Evolutionary conservation across 2,113 vertebrate genomes (phyloP), one percentile per base, ranked within the genome.

Genomic region (Rhagologus leucostigma): DNA sequence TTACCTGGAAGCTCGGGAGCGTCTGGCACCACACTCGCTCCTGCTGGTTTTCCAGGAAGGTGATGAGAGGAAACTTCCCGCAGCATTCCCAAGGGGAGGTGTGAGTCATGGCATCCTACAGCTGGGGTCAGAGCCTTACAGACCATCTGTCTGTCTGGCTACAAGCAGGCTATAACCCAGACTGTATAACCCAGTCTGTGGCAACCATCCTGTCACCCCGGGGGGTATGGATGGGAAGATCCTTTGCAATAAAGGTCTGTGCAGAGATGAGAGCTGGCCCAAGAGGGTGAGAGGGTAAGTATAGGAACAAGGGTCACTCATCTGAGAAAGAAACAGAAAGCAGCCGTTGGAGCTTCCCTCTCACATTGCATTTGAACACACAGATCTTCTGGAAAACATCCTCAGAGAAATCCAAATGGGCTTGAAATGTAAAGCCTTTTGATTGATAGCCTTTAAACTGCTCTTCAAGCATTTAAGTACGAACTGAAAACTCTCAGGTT

Each of bases 31-130:
- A 4, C 16, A 16, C 64, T 94, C 2, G 1, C 50, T 96, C 83
- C 86, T 78, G 44, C 49, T 79, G 84, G 57, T 96, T 97, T 98
- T 96, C 90, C 97, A 92, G 93, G 92, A 97, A 97, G 90, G 55
- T 53, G 50, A 60, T 9, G 59, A 16, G 68, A 75, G 73, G 85
- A 84, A 79, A 60, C 33, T 93, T 82, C 87, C 56, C 5, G 11
- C 29, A 86, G 42, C 23, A n/a, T 86, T 88, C 49, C 59, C 79
- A 52, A 60, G 75, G 90, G 90, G 84, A 56, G 33, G 42, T 20
- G 73, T 95, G 96, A 95, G 82, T 95, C 95, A 97, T 11, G 41
- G 87, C 41, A 85, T 86, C 73, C 90, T 68, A 49, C 75, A 86
- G 78, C 85, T 74, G 76, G 96, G 90, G 71, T 81, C 88, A 90